These are phyloP conservation scores for Grus americana DNA, from an alignment of 2,113 vertebrate species.

Conservation along the genomic window DNA sequence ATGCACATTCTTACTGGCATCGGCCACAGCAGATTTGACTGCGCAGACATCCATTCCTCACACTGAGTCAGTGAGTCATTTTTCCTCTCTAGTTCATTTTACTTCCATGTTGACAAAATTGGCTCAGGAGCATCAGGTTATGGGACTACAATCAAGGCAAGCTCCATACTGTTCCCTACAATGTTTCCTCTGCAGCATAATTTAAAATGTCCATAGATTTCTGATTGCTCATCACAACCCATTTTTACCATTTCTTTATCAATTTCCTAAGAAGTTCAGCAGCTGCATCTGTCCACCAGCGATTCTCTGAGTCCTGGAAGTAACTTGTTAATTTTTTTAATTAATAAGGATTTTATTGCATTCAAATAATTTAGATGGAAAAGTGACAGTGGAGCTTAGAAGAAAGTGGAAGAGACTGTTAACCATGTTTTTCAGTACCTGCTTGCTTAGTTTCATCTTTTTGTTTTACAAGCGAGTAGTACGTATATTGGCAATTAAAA, in stretches of 20 bases:
- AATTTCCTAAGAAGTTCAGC: neutral
- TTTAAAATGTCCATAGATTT: neutral
- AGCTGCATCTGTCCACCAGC: neutral
- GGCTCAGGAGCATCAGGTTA: neutral
- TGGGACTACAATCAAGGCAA: neutral
- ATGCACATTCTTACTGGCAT: neutral
- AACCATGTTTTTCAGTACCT: neutral
- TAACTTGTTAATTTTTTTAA: neutral
- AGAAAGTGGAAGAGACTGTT: neutral
- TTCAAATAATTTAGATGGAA: neutral
- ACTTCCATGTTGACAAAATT: neutral
- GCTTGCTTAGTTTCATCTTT: neutral
- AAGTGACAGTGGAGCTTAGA: neutral
- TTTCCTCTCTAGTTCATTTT: neutral
- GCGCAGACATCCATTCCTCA: neutral
- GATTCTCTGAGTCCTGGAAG: neutral
- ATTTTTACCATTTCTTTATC: neutral
- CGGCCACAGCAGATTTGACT: neutral
- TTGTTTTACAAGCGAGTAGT: neutral
- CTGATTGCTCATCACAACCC: neutral
- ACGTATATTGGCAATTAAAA: neutral
- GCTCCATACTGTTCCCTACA: neutral
- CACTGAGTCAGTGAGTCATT: neutral
- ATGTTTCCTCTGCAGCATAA: neutral
- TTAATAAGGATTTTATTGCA: neutral